Base-by-base conservation (phyloP, 2,797 vertebrate genomes). In the Cyclura pinguis region DNA sequence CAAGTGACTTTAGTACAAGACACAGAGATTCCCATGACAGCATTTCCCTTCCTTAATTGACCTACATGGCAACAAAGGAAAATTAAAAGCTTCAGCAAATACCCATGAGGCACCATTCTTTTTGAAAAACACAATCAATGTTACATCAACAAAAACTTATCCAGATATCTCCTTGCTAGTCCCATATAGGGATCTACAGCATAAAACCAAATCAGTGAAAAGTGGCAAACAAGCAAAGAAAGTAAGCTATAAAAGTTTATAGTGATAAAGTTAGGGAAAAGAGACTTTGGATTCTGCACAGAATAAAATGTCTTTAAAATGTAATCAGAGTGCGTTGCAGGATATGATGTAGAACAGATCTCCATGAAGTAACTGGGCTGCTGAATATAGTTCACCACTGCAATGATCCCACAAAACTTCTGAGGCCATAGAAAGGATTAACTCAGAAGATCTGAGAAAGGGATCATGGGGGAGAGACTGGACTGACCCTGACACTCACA, bases 61-160 rank as follows among this genome's bases (percentile, higher is more conserved):
- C 80, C 52, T 91, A 82, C 74, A 32, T 12, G 88, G 7, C 59
- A 93, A n/a, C 64, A 90, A 91, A 92, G 35, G 81, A 50, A 94
- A 94, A 91, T 87, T 84, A 89, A 13, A 87, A 89, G 64, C 47
- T 64, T 94, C 89, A 87, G 74, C 88, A 94, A 85, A 85, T 32
- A 89, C 62, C 91, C 72, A 91, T 38, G 29, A 91, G 92, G 64
- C 14, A 9, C 22, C 13, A 77, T 22, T 16, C n/a, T 84, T 80
- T 72, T 80, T n/a, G 80, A 92, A 77, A 52, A 80, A 74, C 47
- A 88, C 8, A 73, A 84, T 91, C 86, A 91, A 69, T 84, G 64
- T 35, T 85, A 73, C 73, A 78, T 82, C 88, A 13, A 32, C 57
- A 83, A 52, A 50, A 90, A 1, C 18, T 90, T 22, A 50, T 90